phyloP scores from a whole-genome alignment of 2,797 vertebrate species.

The Galaxias olidus region DNA sequence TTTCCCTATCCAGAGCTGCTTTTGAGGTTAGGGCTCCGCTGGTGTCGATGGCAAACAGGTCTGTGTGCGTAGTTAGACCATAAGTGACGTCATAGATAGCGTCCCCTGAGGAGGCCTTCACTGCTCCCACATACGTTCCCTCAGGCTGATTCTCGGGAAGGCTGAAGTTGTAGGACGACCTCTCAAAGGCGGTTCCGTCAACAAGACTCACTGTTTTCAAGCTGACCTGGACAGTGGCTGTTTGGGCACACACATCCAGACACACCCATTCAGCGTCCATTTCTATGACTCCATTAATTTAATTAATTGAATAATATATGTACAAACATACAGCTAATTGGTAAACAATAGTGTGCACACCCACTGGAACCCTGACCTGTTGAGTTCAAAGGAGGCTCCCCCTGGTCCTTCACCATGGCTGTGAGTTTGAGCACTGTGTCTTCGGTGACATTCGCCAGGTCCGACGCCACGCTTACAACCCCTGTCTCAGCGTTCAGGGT shows the following conservation, averaged over 20 bases:
- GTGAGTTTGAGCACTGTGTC: slow-evolving; percentile 62
- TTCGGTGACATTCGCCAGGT: slow-evolving; percentile 55
- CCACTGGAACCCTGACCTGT: slow-evolving; percentile 61
- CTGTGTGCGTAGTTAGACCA: slow-evolving; percentile 57
- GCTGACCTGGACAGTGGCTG: slow-evolving; percentile 66
- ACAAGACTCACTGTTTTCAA: slow-evolving; percentile 49
- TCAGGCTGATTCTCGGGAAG: slow-evolving; percentile 59
- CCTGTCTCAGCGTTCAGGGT: slow-evolving; percentile 66
- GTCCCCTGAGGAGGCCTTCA: slow-evolving; percentile 62
- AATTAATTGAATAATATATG: background rate
- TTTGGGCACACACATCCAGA: slow-evolving; percentile 2
- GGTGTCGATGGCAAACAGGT: slow-evolving; percentile 67
- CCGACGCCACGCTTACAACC: slow-evolving; percentile 66
- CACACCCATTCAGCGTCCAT: background rate
- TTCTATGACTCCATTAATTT: background rate
- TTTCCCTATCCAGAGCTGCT: slow-evolving; percentile 66
- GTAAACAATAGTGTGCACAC: background rate
- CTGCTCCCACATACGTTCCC: slow-evolving; percentile 59
- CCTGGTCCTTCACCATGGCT: slow-evolving; percentile 72
- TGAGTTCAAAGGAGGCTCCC: slow-evolving; percentile 62
- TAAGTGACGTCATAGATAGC: slow-evolving; percentile 54
- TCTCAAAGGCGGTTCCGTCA: slow-evolving; percentile 65
- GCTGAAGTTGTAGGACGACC: slow-evolving; percentile 72
- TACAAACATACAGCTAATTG: background rate
- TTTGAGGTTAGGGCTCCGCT: slow-evolving; percentile 62